Evolutionary conservation across 2,797 vertebrate genomes (phyloP), one percentile per base, ranked within the genome.

Genomic region (Pelodytes ibericus): DNA sequence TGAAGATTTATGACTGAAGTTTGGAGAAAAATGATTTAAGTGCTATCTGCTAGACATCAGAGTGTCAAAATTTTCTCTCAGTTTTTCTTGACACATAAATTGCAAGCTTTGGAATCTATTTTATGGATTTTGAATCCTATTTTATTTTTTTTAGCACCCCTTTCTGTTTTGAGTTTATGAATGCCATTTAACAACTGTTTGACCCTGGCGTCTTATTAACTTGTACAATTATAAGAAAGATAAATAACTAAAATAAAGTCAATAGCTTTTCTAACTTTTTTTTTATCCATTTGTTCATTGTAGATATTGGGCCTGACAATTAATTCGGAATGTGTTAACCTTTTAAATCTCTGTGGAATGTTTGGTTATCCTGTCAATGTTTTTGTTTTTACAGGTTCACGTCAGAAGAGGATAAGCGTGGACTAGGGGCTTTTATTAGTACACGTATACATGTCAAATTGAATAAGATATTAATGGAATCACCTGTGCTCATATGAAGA

Each of bases 1-100:
- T 99, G 96, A 99, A 98, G 92, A 92, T 87, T 89, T 94, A 94
- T 93, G 95, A 95, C 94, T 97, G 96, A 98, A 98, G 96, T 98
- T 98, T 96, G 95, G 94, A 96, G 95, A 96, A 97, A 98, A 98
- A 97, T 98, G 94, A 98, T 97, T 98, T 98, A 98, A 98, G 95
- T 92, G 95, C 94, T 97, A 96, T 95, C 95, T 95, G 94, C 96
- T 95, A 96, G 95, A 96, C 95, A 94, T 96, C 93, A 93, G 93
- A 95, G 92, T 96, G 95, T 96, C 95, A 96, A 91, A 94, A 94
- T 94, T 65, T 95, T 95, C 92, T 93, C 94, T 95, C 93, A 86
- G 91, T 94, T 97, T 94, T 97, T 95, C 94, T 95, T 96, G 95
- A 96, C 95, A 96, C 91, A 95, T 95, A 95, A 95, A 94, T 92